Evolutionary conservation across 1,140 invertebrate genomes (phyloP), one percentile per base, ranked within the genome.

Genomic region (Mesaphorura yosii): DNA sequence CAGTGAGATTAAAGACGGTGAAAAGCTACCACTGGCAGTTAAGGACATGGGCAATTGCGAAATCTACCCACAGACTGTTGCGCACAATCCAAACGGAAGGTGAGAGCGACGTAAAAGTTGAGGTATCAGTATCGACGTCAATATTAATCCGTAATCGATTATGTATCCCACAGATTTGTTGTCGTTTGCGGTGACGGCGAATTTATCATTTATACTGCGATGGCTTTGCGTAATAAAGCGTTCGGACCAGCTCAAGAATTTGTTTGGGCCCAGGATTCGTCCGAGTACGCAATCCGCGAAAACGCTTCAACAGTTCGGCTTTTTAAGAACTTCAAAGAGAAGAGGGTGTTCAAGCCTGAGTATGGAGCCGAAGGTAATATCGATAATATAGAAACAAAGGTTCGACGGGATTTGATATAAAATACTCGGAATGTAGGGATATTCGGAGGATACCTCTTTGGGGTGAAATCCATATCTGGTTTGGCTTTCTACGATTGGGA

Each of bases 1-100:
- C 1, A 55, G 44, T n/a, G 84, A 86, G 66, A 77, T 87, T 44
- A 86, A 87, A 68, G 92, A 97, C 70, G 92, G 92, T 0, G 89
- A 95, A 70, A 77, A 91, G 7, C 72, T 99, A 0, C 86, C 93
- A 2, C 75, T 98, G 6, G 82, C 86, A 2, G 84, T 95, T 0
- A 98, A 98, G 69, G 96, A 99, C 64, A 96, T 99, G 90, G 96
- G 96, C 0, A 89, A 90, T 19, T 98, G 93, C 73, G 96, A 99
- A 73, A 96, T 99, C 60, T 99, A 98, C 70, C 96, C 96, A 0
- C 95, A 99, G 68, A 96, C 87, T 0, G 91, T 99, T 58, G 84
- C 88, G 20, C 96, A 99, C 66, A 98, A 97, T 75, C 91, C 94
- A 0, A 99, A 99, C 72, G 96, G 96, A 39, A 80, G 93, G 72